Conservation (phyloP, 2,113 vertebrate genomes). For the Trichomycterus rosablanca region DNA sequence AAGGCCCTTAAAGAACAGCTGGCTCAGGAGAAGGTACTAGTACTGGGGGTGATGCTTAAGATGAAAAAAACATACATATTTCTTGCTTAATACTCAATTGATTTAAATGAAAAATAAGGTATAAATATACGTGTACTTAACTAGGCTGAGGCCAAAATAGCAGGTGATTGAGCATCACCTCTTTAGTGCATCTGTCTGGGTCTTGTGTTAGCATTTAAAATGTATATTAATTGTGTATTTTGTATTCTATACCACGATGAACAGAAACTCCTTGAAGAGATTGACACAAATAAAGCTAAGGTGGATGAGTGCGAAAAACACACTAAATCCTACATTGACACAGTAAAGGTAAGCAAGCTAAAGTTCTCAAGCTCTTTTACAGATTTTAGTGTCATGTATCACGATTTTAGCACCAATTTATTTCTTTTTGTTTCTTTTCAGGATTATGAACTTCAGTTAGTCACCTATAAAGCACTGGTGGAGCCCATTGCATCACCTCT, state of each 20-base stretch:
- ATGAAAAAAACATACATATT: too few species aligned
- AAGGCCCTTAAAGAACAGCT: constrained; percentile 76
- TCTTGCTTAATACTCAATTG: too few species aligned
- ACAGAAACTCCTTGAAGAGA: constrained; percentile 87
- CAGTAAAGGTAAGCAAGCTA: constrained; percentile 78
- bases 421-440: constrained; percentile 42
- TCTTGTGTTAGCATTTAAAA: too few species aligned
- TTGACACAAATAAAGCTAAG: constrained; percentile 78
- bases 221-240: not conserved
- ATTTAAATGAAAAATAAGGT: too few species aligned
- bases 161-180: too few species aligned
- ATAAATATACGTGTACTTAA: too few species aligned
- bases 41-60: not conserved
- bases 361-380: not conserved
- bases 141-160: too few species aligned
- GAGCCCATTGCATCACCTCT: constrained; percentile 82
- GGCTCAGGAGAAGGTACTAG: constrained; percentile 80
- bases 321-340: constrained; percentile 88
- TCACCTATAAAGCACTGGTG: constrained; percentile 87
- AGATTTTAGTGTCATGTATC: not conserved
- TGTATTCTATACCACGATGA: not conserved
- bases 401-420: not conserved
- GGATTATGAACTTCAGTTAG: constrained; percentile 91
- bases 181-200: too few species aligned
- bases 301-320: constrained; percentile 85